These are phyloP conservation scores for Campoletis sonorensis DNA, from an alignment of 1,140 invertebrate species.

Conservation along the genomic window DNA sequence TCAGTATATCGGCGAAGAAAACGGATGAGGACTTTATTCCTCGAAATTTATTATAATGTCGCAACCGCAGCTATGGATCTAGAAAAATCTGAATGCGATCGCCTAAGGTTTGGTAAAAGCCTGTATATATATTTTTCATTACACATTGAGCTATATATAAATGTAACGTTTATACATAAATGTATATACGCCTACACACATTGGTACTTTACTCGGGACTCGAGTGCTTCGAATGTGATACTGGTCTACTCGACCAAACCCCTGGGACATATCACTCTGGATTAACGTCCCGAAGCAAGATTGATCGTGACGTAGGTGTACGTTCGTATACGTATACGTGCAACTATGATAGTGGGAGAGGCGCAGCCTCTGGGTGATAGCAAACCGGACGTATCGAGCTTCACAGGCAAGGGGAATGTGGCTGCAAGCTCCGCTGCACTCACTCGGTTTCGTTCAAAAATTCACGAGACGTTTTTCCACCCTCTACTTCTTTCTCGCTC, in stretches of 20 bases:
- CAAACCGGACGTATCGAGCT: conserved; percentile 30
- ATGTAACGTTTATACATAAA: not conserved
- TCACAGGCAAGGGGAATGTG: not conserved
- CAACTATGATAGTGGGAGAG: not conserved
- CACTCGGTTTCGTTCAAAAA: conserved; percentile 41
- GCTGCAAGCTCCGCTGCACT: conserved; percentile 27
- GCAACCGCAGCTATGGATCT: no score
- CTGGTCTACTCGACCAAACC: conserved; percentile 19
- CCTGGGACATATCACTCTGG: conserved; percentile 45
- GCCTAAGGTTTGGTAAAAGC: no score
- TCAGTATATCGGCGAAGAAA: no score
- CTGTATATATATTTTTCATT: no score
- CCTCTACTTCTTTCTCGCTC: not conserved
- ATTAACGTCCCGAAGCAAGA: conserved; percentile 46
- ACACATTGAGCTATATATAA: no score
- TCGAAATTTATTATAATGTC: no score
- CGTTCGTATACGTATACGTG: conserved; percentile 1
- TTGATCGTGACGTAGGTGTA: conserved; percentile 42
- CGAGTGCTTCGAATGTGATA: conserved; percentile 19
- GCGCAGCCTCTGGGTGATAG: conserved; percentile 1
- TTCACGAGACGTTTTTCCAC: conserved; percentile 45
- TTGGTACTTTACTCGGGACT: conserved; percentile 20
- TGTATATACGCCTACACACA: not conserved
- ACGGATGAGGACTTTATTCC: no score
- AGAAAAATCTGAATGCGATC: no score